Base-by-base conservation (phyloP, 2,888 invertebrate genomes). In the Drosophila nigricruria region DNA sequence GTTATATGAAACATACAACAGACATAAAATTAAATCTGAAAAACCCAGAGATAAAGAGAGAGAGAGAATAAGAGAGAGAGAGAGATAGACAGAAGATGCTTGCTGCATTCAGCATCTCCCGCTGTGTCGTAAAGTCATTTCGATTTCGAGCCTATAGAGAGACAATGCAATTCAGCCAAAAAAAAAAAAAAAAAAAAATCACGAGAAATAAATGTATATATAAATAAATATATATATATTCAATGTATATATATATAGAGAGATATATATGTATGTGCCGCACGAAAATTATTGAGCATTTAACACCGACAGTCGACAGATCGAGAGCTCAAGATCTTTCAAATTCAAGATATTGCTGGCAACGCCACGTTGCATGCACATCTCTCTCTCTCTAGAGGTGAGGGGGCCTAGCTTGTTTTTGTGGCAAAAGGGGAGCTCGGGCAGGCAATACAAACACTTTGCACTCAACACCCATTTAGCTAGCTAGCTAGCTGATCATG, bases 381-480 rank as follows among this genome's bases (percentile, higher is more conserved):
- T 62, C 62, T 62, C 49, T 38, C 1, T 62, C 62, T 62, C 49
- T 38, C 1, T 18, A 20, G 20, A 23, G 23, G 14, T 12, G 23
- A 32, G 47, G 65, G 49, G 61, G 53, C 9, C 14, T 3, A 3
- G 49, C 18, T 8, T 49, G 49, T 32, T 49, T 18, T 49, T 49
- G 14, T 16, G 23, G 59, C 30, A 18, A 9, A 5, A 5, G 23
- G 49, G 20, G 23, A 42, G 10, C 5, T 3, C 45, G 42, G 23
- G 56, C n/a, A 12, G 12, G 72, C 68, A 73, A 84, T 53, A 77
- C 84, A 82, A 81, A 87, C 85, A 81, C 89, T 87, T 82, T 88
- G 85, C 86, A 86, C 89, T 86, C 86, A 86, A 88, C 86, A 86
- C 85, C 88, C 80, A 89, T 88, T 88, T 88, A 89, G 88, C 82